Evolutionary conservation across 1,140 invertebrate genomes (phyloP).

Genomic region (Aphaenogaster ashmeadi): DNA sequence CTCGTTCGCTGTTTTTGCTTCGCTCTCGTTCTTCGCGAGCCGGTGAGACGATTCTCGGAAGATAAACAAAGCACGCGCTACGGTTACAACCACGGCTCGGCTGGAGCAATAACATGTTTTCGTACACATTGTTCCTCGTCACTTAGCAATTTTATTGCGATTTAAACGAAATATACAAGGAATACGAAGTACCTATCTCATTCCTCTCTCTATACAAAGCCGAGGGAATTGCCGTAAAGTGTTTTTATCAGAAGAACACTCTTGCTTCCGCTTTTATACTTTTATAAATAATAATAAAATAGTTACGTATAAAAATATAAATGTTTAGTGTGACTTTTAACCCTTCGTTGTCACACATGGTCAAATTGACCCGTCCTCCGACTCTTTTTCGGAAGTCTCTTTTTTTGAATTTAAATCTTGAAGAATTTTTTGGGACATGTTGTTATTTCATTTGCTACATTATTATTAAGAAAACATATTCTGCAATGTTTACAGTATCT

Average conservation of each 20-base stretch:
- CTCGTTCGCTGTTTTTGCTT: background rate
- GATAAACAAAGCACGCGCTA: background rate
- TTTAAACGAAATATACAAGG: background rate
- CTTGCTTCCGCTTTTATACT: background rate
- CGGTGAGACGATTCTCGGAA: background rate
- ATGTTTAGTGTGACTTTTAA: no score
- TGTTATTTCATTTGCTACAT: no score
- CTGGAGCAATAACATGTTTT: background rate
- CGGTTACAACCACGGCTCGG: background rate
- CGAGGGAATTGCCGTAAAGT: background rate
- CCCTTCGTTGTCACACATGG: no score
- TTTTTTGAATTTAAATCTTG: no score
- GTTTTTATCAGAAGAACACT: background rate
- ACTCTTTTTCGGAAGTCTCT: no score
- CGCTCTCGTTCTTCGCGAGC: background rate
- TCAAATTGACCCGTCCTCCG: no score
- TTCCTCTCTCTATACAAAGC: background rate
- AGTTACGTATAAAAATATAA: no score
- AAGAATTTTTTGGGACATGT: no score
- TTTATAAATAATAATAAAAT: background rate
- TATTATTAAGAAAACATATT: no score
- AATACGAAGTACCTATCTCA: background rate
- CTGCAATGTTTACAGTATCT: no score
- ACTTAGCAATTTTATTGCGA: background rate
- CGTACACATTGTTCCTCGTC: no score